Evolutionary conservation across 2,113 vertebrate species (phyloP).

Genomic region (Sphaerodactylus townsendi): DNA sequence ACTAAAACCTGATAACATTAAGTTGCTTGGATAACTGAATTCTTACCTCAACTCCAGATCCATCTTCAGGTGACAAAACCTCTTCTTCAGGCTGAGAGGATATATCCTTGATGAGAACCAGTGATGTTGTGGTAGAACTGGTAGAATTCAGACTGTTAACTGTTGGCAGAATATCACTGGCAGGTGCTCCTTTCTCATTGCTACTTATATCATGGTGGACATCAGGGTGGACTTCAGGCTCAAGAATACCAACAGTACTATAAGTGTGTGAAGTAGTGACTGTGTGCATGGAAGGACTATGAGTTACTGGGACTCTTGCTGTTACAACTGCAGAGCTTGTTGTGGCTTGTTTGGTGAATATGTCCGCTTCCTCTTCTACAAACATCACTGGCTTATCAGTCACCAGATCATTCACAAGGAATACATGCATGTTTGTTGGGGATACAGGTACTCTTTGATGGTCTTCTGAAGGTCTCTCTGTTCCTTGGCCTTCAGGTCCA

Average conservation of each 20-base stretch:
- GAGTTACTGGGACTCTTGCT: constrained; percentile 46
- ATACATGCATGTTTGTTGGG: constrained; percentile 23
- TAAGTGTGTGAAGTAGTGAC: constrained; percentile 46
- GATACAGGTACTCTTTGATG: constrained; percentile 22
- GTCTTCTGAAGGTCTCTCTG: constrained; percentile 49
- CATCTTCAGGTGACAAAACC: constrained; percentile 49
- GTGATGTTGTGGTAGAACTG: rapidly evolving
- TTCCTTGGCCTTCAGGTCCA: neutral
- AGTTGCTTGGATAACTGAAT: no score
- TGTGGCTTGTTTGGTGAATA: constrained; percentile 9
- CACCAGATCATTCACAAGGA: constrained; percentile 4
- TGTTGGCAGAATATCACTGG: constrained; percentile 5
- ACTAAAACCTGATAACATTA: neutral
- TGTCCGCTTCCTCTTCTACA: constrained; percentile 21
- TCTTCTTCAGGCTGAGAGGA: constrained; percentile 25
- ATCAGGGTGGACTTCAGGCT: constrained; percentile 25
- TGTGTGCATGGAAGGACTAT: neutral
- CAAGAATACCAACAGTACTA: neutral
- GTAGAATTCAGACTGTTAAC: rapidly evolving
- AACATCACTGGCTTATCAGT: constrained; percentile 39
- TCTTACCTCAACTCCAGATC: constrained; percentile 74
- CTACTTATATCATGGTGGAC: constrained; percentile 14
- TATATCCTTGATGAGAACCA: neutral
- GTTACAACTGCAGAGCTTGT: neutral
- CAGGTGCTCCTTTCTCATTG: neutral